Evolutionary conservation across 2,113 vertebrate genomes (phyloP).

Genomic region (Monarcha castaneiventris): DNA sequence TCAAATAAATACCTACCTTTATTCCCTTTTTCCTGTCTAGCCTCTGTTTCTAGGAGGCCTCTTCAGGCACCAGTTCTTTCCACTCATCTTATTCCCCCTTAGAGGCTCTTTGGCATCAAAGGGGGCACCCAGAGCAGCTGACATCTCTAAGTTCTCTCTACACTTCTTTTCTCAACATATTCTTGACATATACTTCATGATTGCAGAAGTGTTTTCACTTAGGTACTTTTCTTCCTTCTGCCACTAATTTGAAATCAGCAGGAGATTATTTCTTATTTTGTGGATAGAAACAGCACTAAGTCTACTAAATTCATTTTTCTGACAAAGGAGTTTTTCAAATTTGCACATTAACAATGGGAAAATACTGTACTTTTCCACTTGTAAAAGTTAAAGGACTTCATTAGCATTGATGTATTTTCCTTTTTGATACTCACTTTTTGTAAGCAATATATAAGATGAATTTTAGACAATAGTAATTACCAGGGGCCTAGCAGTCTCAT

Average conservation of each 20-base stretch:
- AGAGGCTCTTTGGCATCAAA: too few species aligned
- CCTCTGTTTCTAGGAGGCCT: too few species aligned
- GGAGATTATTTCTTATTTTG: not conserved
- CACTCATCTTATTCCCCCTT: too few species aligned
- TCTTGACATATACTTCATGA: not conserved
- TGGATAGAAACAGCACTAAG: not conserved
- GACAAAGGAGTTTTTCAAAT: not conserved
- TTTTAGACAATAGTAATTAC: not conserved
- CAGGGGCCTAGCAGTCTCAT: not conserved
- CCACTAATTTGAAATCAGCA: not conserved
- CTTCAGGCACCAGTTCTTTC: too few species aligned
- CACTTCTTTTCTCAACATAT: not conserved
- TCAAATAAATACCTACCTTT: too few species aligned
- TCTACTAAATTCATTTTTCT: not conserved
- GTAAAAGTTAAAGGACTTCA: not conserved
- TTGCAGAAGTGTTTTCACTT: not conserved
- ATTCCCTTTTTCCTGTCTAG: too few species aligned
- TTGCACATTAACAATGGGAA: not conserved
- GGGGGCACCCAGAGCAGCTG: fast-evolving
- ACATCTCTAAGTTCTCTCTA: not conserved
- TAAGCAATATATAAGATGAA: not conserved
- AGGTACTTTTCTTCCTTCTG: not conserved
- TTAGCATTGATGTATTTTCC: not conserved
- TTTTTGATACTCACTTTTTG: not conserved
- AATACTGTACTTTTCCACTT: not conserved